Evolutionary conservation across 2,888 invertebrate genomes (phyloP).

Genomic region (Leptopilina myrica): DNA sequence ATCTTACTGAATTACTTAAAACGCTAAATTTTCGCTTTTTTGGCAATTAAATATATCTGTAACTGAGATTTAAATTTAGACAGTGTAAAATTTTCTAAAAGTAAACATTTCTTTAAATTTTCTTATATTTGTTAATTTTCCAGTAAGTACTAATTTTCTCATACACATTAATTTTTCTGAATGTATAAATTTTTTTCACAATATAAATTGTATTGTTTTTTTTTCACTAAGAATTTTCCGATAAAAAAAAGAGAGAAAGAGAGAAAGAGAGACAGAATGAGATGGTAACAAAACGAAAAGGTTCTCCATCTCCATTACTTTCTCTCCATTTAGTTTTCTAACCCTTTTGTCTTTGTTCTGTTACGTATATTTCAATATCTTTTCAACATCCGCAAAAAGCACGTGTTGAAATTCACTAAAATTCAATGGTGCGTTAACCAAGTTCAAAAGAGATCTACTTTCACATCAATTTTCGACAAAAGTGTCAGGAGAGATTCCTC

Average conservation of each 20-base stretch:
- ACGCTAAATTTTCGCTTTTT: too few relatives aligned
- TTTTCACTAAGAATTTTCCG: not conserved
- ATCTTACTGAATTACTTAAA: too few relatives aligned
- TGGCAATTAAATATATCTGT: too few relatives aligned
- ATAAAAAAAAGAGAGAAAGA: not conserved
- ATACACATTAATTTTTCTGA: too few relatives aligned
- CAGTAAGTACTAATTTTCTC: too few relatives aligned
- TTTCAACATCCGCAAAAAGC: constrained; percentile 12
- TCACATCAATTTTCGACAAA: constrained; percentile 26
- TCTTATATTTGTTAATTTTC: too few relatives aligned
- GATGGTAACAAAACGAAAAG: not conserved
- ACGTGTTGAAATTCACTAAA: constrained; percentile 25
- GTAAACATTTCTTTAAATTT: too few relatives aligned
- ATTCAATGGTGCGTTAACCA: constrained; percentile 32
- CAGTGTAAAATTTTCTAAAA: too few relatives aligned
- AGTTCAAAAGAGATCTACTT: constrained; percentile 30
- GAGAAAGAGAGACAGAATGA: too few relatives aligned
- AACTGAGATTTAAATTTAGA: too few relatives aligned
- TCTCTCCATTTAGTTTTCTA: constrained; percentile 31
- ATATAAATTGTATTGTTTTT: too few relatives aligned
- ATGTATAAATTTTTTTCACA: too few relatives aligned
- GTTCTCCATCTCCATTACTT: constrained; percentile 16
- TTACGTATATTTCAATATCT: constrained; percentile 34
- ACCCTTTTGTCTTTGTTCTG: constrained; percentile 19
- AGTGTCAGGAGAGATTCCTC: constrained; percentile 26